Evolutionary conservation across 2,888 invertebrate species (phyloP).

Genomic region (Drosophila subsilvestris): DNA sequence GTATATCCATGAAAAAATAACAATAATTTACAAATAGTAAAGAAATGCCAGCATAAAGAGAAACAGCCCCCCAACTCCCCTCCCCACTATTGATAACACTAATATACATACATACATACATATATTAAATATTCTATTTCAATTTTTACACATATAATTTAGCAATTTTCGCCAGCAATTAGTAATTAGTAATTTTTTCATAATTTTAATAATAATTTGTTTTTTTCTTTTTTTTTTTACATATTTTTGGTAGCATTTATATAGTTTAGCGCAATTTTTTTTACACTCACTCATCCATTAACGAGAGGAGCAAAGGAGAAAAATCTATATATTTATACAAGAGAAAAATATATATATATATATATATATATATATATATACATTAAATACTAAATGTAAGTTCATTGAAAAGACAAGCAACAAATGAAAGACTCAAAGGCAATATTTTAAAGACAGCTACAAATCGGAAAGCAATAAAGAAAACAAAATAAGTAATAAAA

Average conservation of each 20-base stretch:
- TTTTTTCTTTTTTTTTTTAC: slow-evolving; percentile 52
- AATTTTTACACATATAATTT: slow-evolving; percentile 53
- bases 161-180: slow-evolving; percentile 69
- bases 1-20: slow-evolving; percentile 38
- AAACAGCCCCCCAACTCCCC: background rate
- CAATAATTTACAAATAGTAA: slow-evolving; percentile 52
- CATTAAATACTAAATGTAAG: slow-evolving; percentile 43
- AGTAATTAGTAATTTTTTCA: slow-evolving; percentile 47
- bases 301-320: slow-evolving; percentile 22
- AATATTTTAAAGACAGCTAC: slow-evolving; percentile 54
- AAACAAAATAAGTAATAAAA: slow-evolving; percentile 16
- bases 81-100: slow-evolving; percentile 22
- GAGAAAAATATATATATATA: slow-evolving; percentile 35
- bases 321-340: slow-evolving; percentile 37
- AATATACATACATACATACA: slow-evolving; percentile 16
- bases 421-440: slow-evolving; percentile 80
- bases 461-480: slow-evolving; percentile 6
- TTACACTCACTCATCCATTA: slow-evolving; percentile 42
- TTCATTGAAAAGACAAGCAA: slow-evolving; percentile 38
- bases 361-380: slow-evolving; percentile 33
- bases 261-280: slow-evolving; percentile 77
- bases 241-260: slow-evolving; percentile 73
- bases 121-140: slow-evolving; percentile 41
- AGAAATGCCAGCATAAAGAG: slow-evolving; percentile 31
- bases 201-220: slow-evolving; percentile 47